These are phyloP conservation scores for Clytia hemisphaerica DNA, from an alignment of 30 jellyfish, hydroid and myxozoan species.

Conservation along the genomic window DNA sequence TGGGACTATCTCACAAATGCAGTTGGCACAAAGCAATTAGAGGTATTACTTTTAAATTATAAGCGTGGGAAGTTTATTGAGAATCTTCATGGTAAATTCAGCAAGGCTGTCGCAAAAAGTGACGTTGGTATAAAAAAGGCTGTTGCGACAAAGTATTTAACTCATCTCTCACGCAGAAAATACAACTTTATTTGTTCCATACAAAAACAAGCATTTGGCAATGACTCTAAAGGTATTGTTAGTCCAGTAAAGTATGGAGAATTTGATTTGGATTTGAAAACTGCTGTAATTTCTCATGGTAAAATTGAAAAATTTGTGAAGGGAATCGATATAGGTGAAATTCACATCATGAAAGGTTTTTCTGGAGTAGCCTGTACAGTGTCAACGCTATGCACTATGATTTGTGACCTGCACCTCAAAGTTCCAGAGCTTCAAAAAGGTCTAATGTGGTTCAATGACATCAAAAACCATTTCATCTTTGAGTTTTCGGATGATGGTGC, in stretches of 20 bases:
- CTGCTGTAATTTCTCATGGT: too few species aligned
- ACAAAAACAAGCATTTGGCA: too few species aligned
- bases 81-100: background rate
- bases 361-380: constrained; percentile 21
- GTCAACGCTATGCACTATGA: constrained; percentile 18
- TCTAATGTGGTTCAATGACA: constrained; percentile 20
- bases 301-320: constrained; percentile 12
- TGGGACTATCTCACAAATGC: constrained; percentile 8
- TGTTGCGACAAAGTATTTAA: too few species aligned
- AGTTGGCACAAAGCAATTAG: background rate
- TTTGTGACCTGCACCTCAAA: constrained; percentile 12
- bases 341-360: background rate
- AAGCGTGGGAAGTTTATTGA: constrained; percentile 6
- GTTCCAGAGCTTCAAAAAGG: constrained; percentile 1
- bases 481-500: constrained; percentile 41
- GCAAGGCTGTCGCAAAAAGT: background rate
- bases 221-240: too few species aligned
- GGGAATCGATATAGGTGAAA: constrained; percentile 10
- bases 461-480: constrained; percentile 17
- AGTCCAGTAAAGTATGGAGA: too few species aligned
- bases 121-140: too few species aligned
- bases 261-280: too few species aligned
- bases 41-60: background rate
- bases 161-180: too few species aligned
- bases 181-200: too few species aligned